Base-by-base conservation (phyloP, 2,888 invertebrate species). In the Spilosoma lubricipeda region DNA sequence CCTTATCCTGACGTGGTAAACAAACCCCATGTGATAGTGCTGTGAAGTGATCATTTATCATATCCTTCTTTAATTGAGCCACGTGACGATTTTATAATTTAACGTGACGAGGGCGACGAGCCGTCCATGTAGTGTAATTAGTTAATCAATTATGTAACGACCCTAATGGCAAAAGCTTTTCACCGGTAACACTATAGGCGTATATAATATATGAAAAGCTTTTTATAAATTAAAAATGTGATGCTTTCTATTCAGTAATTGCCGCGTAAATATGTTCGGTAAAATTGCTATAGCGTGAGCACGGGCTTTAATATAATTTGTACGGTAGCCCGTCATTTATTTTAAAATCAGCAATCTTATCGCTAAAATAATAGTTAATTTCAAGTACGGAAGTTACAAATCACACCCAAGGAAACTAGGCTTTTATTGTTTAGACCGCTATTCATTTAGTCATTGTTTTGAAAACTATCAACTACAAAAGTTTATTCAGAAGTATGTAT, bases 91-190 rank as follows among this genome's bases (percentile, higher is more conserved):
- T 83, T 80, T 80, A 77, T 81, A 80, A 78, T 82, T 78, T 73
- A 77, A 78, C 76, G 77, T 79, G 78, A 81, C 85, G 80, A 65
- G 70, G 66, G 71, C 65, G 71, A 64, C 80, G 82, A 81, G 81
- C 84, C 85, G 77, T 80, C 82, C 82, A 78, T 85, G 85, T 87
- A 87, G 88, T 89, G 89, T 88, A 89, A 91, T 91, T 90, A 90
- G 89, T 87, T 88, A 87, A 89, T 90, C 88, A 90, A 90, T 91
- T 89, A 90, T 90, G 89, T 89, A 91, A 91, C 87, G 78, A 77
- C 80, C 80, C 77, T 83, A 85, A 83, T 87, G 77, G 80, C 74
- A 77, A 81, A 78, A 80, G 80, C 80, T 81, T 77, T 82, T 82
- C 77, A 78, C 73, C 76, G 78, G 79, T 77, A 76, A 82, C 77